Evolutionary conservation across 2,888 invertebrate species (phyloP).

Genomic region (Andricus curvator): DNA sequence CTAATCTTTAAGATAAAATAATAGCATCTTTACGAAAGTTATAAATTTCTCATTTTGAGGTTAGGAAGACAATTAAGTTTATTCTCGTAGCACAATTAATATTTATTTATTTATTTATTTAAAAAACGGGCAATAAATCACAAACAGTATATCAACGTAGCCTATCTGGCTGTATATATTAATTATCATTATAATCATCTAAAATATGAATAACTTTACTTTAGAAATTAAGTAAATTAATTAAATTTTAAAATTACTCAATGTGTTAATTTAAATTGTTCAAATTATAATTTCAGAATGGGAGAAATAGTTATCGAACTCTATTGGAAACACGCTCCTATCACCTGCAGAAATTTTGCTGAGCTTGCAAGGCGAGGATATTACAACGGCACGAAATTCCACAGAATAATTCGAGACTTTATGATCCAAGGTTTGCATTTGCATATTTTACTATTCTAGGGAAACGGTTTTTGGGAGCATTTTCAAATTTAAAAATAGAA

Average conservation of each 20-base stretch:
- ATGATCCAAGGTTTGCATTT: slow-evolving; percentile 87
- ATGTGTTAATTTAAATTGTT: not conserved
- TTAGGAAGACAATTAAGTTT: too few relatives aligned
- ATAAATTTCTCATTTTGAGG: not conserved
- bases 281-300: slow-evolving; percentile 84
- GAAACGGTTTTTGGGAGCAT: not conserved
- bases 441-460: not conserved
- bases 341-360: slow-evolving; percentile 98
- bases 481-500: not conserved
- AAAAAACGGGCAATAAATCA: too few relatives aligned
- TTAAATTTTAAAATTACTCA: too few relatives aligned
- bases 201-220: too few relatives aligned
- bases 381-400: slow-evolving; percentile 97
- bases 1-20: not conserved
- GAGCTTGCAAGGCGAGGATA: slow-evolving; percentile 95
- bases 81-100: too few relatives aligned
- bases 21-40: too few relatives aligned
- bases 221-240: not conserved
- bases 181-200: too few relatives aligned
- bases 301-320: slow-evolving; percentile 94
- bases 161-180: too few relatives aligned
- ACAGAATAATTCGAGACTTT: slow-evolving; percentile 95
- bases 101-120: too few relatives aligned
- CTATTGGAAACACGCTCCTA: slow-evolving; percentile 99
- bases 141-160: too few relatives aligned